Evolutionary conservation across 2,113 vertebrate species (phyloP).

Genomic region (Tamias sibiricus): DNA sequence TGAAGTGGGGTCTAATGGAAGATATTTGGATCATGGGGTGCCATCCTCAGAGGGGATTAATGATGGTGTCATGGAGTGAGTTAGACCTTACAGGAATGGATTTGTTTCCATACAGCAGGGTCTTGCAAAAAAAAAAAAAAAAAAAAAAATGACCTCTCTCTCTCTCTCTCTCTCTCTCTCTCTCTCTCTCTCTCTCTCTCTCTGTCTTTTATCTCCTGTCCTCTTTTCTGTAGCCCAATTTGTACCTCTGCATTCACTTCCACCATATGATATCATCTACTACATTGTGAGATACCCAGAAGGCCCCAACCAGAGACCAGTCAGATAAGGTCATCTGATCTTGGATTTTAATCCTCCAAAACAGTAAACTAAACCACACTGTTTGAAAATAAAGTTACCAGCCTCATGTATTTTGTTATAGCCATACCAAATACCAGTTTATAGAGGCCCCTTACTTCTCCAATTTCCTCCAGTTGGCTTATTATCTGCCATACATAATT

Average conservation of each 20-base stretch:
- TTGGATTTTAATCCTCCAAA: neutral
- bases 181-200: no score
- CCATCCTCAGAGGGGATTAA: neutral
- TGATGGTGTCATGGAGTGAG: neutral
- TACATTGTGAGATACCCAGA: neutral
- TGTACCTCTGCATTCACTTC: neutral
- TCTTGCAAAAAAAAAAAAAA: neutral
- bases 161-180: no score
- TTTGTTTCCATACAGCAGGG: neutral
- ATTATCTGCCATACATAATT: neutral
- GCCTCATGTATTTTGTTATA: neutral
- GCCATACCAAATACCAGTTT: neutral
- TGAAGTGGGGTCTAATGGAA: neutral
- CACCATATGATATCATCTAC: neutral
- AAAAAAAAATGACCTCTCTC: no score
- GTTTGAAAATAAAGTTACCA: neutral
- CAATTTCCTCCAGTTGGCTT: neutral
- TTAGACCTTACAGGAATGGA: neutral
- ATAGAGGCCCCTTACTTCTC: neutral
- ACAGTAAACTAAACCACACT: neutral
- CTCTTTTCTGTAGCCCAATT: no score
- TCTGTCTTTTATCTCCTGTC: no score
- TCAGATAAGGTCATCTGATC: neutral
- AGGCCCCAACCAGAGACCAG: neutral
- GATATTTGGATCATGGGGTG: no score